Conservation (phyloP, 2,888 invertebrate species). For the Protodeltote pygarga region DNA sequence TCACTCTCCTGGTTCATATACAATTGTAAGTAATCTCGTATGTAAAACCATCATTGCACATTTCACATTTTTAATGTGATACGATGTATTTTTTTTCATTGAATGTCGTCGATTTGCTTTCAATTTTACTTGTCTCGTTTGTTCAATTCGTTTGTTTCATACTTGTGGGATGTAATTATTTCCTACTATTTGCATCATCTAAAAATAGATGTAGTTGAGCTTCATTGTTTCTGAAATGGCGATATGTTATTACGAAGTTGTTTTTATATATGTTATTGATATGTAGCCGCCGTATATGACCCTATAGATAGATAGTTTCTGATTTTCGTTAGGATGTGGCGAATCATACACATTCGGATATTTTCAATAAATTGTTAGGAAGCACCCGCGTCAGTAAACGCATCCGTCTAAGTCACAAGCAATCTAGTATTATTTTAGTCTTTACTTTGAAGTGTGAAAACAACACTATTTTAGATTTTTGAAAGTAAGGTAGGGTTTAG, state of each 20-base stretch:
- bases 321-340: too few species aligned
- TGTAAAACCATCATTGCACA: background rate
- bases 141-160: conserved; percentile 19
- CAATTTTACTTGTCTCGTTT: conserved; percentile 17
- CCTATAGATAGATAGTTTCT: background rate
- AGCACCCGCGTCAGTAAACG: too few species aligned
- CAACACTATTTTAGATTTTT: too few species aligned
- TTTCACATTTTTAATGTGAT: conserved; percentile 24
- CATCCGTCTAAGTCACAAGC: too few species aligned
- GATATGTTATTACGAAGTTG: conserved; percentile 5
- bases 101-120: conserved; percentile 39
- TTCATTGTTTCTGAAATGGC: background rate
- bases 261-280: conserved; percentile 9
- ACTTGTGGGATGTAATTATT: conserved; percentile 10
- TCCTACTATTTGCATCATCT: conserved; percentile 5
- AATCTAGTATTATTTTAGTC: too few species aligned
- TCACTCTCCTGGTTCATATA: conserved; percentile 38
- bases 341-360: too few species aligned
- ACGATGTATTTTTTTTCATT: conserved; percentile 24
- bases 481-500: too few species aligned
- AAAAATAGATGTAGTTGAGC: conserved; percentile 1
- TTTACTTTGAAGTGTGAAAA: too few species aligned
- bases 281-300: background rate
- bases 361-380: too few species aligned
- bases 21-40: conserved; percentile 53